Base-by-base conservation (phyloP, 2,113 vertebrate genomes). In the Xyrauchen texanus region DNA sequence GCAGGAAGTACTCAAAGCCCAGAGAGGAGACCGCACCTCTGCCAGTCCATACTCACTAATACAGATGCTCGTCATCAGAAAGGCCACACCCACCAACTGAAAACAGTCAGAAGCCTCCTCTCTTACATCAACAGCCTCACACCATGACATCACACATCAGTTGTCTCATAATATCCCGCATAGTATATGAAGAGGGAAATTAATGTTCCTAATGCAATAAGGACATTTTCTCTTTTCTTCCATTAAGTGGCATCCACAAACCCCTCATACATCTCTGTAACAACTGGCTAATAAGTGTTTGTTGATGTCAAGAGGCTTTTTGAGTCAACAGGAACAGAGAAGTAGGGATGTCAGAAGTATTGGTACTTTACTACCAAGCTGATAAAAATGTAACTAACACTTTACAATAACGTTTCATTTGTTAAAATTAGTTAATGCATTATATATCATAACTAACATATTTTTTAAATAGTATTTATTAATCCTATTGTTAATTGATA, bases 191-290 rank as follows among this genome's bases (percentile, higher is more conserved):
- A 85, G 83, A 11, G 42, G 81, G 53, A 85, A 6, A 16, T 84
- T 87, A 82, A 85, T 82, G 84, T 51, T 65, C 60, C 76, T 81
- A 84, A 46, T 82, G 77, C 77, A 68, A 79, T 55, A 76, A 79
- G 67, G 65, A 58, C 61, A 67, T 55, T 57, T 34, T 21, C 12
- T 49, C 67, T 79, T 60, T 46, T 64, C 45, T 44, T 57, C 49
- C 65, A 58, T 46, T 49, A 47, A 61, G 64, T 55, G 12, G 58
- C 58, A 49, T 63, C 46, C 16, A 34, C 57, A 74, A 74, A 63
- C 71, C 58, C 6, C 58, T 74, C 61, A 74, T 74, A 0, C 46
- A 63, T 63, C 58, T 74, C 45, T 63, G 15, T 51, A 10, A 63
- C 21, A 34, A 34, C 46, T 13, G 45, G 15, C 8, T 46, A 68